phyloP scores from a whole-genome alignment of 1,140 invertebrate species.

The Reticulitermes speratus region DNA sequence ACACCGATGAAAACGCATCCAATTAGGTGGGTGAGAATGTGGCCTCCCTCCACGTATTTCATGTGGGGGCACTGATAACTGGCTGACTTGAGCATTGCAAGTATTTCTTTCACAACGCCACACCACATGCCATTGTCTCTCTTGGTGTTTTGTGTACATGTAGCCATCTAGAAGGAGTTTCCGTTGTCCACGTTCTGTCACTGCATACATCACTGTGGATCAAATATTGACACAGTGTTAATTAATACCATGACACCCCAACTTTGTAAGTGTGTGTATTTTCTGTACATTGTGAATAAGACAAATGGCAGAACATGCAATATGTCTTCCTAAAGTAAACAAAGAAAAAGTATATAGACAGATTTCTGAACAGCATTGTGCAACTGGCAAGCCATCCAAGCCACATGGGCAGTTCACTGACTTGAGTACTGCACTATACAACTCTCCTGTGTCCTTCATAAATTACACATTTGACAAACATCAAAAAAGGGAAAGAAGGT shows the following conservation, averaged over 20 bases:
- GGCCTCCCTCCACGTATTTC: neutral
- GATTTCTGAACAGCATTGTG: too few relatives aligned
- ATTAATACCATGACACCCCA: neutral
- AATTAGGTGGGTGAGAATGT: neutral
- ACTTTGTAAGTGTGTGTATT: too few relatives aligned
- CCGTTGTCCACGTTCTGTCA: slow-evolving; percentile 6
- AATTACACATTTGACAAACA: too few relatives aligned
- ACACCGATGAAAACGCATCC: neutral
- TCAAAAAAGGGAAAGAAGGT: too few relatives aligned
- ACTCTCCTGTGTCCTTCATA: too few relatives aligned
- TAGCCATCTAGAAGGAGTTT: neutral
- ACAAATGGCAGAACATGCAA: too few relatives aligned
- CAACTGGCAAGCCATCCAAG: too few relatives aligned
- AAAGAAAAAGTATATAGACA: too few relatives aligned
- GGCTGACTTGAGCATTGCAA: neutral
- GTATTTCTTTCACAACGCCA: neutral
- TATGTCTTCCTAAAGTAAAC: too few relatives aligned
- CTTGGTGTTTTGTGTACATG: neutral
- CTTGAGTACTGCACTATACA: too few relatives aligned
- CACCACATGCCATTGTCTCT: neutral
- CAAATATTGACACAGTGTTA: neutral
- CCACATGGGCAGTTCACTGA: too few relatives aligned
- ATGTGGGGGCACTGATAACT: neutral
- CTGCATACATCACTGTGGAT: neutral
- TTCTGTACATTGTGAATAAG: too few relatives aligned